Evolutionary conservation across 2,888 invertebrate species (phyloP), one percentile per base, ranked within the genome.

Genomic region (Ophion slaviceki): DNA sequence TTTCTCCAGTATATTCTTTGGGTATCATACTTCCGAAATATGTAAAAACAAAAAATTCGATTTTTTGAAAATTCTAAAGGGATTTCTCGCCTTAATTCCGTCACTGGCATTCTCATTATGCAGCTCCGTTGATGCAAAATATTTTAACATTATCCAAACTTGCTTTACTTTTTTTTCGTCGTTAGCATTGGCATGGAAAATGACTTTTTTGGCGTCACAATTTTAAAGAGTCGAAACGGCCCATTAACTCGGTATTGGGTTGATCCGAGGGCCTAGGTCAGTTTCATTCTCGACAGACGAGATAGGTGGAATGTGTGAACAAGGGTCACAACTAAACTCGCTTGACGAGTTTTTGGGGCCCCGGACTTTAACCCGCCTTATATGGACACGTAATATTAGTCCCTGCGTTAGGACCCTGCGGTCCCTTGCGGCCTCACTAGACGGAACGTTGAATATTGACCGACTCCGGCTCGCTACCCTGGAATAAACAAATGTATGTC

Each of bases 251-350:
- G 24, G 45, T 70, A 64, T 47, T 17, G 32, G 32, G 17, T 11
- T 76, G 47, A 53, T 61, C 61, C 53, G 14, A 57, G 20, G n/a
- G n/a, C 36, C 45, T 24, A 76, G 80, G 84, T 80, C 84, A 84
- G 76, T 76, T 80, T 75, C 71, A 53, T 53, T 32, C 62, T 59
- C 5, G 11, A 40, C 59, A 32, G 67, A 5, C 32, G 20, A 64
- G 61, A 47, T 17, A 24, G 28, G 24, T 57, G 5, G 3, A 47
- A 47, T 67, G 6, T 17, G 59, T 47, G 36, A 32, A 59, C 28
- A 47, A 17, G 28, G 71, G 24, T 74, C 20, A 36, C 28, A 84
- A 40, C 57, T 7, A 71, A 80, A 72, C 80, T 40, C 57, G 80
- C 62, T 61, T 20, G 61, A 66, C 66, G 20, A 71, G 74, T 76